Percentiles rank a stretch among this genome's conserved stretches.
Conservation (phyloP, 2,797 vertebrate genomes). For the Scolopax rusticola region DNA sequence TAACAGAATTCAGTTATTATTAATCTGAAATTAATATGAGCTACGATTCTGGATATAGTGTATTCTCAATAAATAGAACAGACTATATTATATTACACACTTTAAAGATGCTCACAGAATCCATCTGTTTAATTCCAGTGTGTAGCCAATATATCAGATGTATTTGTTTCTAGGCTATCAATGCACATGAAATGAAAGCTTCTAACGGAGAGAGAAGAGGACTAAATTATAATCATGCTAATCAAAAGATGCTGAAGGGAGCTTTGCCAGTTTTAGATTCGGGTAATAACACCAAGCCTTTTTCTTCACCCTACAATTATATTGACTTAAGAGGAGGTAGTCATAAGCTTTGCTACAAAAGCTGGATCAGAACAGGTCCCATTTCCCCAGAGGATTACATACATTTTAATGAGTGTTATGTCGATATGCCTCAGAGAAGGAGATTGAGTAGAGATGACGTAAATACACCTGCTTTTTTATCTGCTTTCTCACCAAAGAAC, state of each 20-base stretch:
- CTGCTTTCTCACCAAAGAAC: slow-evolving; percentile 14
- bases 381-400: background rate
- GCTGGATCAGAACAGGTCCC: background rate
- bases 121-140: background rate
- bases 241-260: background rate
- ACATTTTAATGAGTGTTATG: background rate
- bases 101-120: background rate
- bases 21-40: background rate
- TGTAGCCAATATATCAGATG: background rate
- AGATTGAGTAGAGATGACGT: background rate
- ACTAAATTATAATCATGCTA: background rate
- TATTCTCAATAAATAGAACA: background rate
- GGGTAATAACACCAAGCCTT: background rate
- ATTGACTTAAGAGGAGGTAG: background rate
- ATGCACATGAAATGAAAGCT: background rate
- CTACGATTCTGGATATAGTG: background rate
- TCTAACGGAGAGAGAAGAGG: background rate
- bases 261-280: background rate
- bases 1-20: background rate
- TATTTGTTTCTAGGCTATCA: background rate
- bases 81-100: background rate
- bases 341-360: background rate
- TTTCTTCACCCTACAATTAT: background rate
- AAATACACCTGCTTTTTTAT: slow-evolving; percentile 29
- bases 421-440: background rate